Evolutionary conservation across 1,140 invertebrate species (phyloP), one percentile per base, ranked within the genome.

Genomic region (Callitettix versicolor): DNA sequence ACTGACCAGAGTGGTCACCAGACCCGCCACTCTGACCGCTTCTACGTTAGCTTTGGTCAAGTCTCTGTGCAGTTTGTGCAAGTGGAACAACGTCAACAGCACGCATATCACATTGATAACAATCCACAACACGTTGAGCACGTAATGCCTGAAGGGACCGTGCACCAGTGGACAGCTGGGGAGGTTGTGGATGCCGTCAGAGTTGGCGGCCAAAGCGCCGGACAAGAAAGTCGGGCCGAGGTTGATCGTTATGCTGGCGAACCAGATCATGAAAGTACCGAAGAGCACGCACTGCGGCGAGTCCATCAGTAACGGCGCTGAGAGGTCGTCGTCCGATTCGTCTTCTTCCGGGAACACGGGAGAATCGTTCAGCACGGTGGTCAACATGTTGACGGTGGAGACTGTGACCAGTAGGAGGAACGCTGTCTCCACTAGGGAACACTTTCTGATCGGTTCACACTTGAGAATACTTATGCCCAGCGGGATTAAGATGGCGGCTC

Each of bases 211-310:
- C 42, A 91, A 69, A 9, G 88, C 87, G 2, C 88, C 88, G 53
- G 84, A 87, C 59, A 91, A 73, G 71, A 95, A 92, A 3, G 90
- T 93, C 2, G 90, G 89, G 4, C 90, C 90, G 58, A 95, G 76
- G 71, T 95, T 92, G 65, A 94, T 89, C 9, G 90, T 91, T 63
- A 93, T 85, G 52, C 82, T 85, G 11, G 85, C 83, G 70, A 92
- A 91, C 91, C 90, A 93, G 64, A 92, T 92, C 82, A 93, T 93
- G 70, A 89, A 89, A 22, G 89, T 85, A 12, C 89, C 90, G 70
- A 93, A 95, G 20, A 91, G 76, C 5, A 93, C 87, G 69, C 90
- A 95, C 76, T 91, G 79, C 0, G 85, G 85, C 40, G 82, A 85
- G 67, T 89, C 86, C 79, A 86, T 81, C 41, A 88, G 73, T 48